Evolutionary conservation across 2,888 invertebrate species (phyloP), one percentile per base, ranked within the genome.

Genomic region (Beris chalybata): DNA sequence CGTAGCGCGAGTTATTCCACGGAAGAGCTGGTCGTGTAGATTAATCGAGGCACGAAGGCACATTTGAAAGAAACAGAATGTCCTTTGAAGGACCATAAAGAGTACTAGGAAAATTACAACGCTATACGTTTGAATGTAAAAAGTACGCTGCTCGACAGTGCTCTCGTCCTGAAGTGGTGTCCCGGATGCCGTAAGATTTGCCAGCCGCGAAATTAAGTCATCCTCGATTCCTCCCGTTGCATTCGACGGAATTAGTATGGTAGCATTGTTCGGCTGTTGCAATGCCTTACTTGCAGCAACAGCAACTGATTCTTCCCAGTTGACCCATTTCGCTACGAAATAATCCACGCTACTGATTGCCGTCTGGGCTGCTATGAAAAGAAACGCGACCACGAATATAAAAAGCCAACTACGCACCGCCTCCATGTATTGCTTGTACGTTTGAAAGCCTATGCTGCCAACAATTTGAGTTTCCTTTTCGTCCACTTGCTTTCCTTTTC

Each of bases 1-100:
- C 0, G 85, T 84, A 0, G 86, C 83, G 38, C 83, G 77, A 30
- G 86, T 83, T 3, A 89, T 81, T 54, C 83, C 80, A 5, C 77
- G 73, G 74, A 89, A 87, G 86, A 89, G 86, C 7, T 71, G 74
- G 71, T 85, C 82, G 75, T 89, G 89, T 1, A 89, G 78, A n/a
- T 74, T 78, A 61, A 79, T 79, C 0, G 88, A 86, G 0, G 87
- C 84, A 22, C 77, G 78, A 77, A 86, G 83, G 69, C 85, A 85
- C 71, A 83, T 76, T 31, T 75, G 71, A 73, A 86, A 87, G 74
- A 85, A 85, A 0, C 78, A 64, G 54, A 76, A 76, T 0, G 81
- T 81, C 65, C 82, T 43, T 11, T 22, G 12, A 44, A 64, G 31
- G 6, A 54, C 64, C 15, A 64, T 30, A 6, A 54, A 45, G n/a